Conservation (phyloP, 2,888 invertebrate species). For the Drosophila atripex region DNA sequence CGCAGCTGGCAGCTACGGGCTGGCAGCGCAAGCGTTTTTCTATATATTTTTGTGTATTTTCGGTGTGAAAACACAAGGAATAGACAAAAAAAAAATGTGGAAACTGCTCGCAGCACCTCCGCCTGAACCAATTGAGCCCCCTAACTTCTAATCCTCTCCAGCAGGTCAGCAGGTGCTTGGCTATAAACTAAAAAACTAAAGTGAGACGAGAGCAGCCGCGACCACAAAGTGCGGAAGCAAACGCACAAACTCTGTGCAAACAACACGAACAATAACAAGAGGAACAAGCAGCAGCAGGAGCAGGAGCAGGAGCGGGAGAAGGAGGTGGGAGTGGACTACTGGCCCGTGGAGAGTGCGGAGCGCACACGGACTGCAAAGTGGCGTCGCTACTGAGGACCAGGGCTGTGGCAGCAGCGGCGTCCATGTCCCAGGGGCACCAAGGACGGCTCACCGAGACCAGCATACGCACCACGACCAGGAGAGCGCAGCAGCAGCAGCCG, state of each 20-base stretch:
- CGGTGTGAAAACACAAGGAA: conserved; percentile 67
- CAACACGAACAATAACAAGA: conserved; percentile 55
- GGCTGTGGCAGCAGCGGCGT: conserved; percentile 77
- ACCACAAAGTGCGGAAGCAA: conserved; percentile 18
- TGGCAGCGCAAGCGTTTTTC: conserved; percentile 57
- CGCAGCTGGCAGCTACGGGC: conserved; percentile 55
- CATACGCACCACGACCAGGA: conserved; percentile 49
- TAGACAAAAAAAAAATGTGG: conserved; percentile 62
- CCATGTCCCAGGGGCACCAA: conserved; percentile 49
- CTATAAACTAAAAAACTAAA: conserved; percentile 24
- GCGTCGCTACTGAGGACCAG: conserved; percentile 73
- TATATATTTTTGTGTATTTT: conserved; percentile 76
- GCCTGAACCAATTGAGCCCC: conserved; percentile 2
- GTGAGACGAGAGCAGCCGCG: conserved; percentile 13
- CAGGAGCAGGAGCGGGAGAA: conserved; percentile 16
- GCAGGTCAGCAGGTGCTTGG: conserved; percentile 24
- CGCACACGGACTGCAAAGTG: conserved; percentile 77
- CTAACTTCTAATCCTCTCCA: conserved; percentile 3
- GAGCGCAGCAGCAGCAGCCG: conserved; percentile 62
- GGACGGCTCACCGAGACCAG: conserved; percentile 65
- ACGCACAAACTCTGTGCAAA: conserved; percentile 63
- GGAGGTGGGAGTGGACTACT: conserved; percentile 43
- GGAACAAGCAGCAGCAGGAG: conserved; percentile 16
- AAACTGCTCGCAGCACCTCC: conserved; percentile 20
- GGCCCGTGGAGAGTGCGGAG: conserved; percentile 67